Percentiles rank a stretch among this genome's conserved stretches.
phyloP scores from a whole-genome alignment of 2,113 vertebrate species.

The Craseonycteris thonglongyai region DNA sequence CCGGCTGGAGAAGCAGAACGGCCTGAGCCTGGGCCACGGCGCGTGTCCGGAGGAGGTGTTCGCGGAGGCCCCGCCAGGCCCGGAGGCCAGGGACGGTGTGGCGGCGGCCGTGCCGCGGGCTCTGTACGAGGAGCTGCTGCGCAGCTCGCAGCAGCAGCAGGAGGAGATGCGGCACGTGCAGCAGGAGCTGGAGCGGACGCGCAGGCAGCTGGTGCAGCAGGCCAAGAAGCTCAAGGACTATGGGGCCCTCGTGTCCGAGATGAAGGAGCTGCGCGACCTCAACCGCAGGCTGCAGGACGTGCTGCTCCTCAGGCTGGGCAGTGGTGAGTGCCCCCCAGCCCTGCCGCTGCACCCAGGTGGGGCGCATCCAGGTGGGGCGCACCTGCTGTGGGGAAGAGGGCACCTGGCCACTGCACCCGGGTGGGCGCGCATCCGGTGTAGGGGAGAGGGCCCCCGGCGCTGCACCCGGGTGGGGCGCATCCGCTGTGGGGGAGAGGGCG shows the following conservation, averaged over 20 bases:
- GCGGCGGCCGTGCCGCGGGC: constrained; percentile 90
- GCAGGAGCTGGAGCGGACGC: constrained; percentile 96
- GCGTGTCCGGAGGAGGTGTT: constrained; percentile 81
- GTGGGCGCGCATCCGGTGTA: too few relatives aligned
- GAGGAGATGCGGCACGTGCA: constrained; percentile 97
- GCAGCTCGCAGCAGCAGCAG: constrained; percentile 97
- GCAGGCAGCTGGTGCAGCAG: constrained; percentile 96
- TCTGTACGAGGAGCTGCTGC: constrained; percentile 95
- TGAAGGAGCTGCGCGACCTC: constrained; percentile 98
- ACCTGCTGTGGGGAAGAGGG: too few relatives aligned
- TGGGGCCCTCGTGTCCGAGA: constrained; percentile 94
- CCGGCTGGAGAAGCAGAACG: constrained; percentile 88
- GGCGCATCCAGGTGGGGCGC: too few relatives aligned
- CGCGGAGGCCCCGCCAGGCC: constrained; percentile 79
- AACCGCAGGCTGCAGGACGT: constrained; percentile 98
- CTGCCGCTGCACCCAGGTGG: neutral
- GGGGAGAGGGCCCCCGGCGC: constrained; percentile 86
- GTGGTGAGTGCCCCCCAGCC: constrained; percentile 86
- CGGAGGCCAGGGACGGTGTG: constrained; percentile 82
- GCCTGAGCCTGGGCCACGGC: constrained; percentile 81
- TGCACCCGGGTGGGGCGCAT: neutral
- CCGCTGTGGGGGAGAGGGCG: neutral
- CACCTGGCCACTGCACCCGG: neutral
- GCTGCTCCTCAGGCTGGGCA: constrained; percentile 95
- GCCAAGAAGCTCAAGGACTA: constrained; percentile 99